Evolutionary conservation across 2,888 invertebrate species (phyloP), one percentile per base, ranked within the genome.

Genomic region (Taenaris catops): DNA sequence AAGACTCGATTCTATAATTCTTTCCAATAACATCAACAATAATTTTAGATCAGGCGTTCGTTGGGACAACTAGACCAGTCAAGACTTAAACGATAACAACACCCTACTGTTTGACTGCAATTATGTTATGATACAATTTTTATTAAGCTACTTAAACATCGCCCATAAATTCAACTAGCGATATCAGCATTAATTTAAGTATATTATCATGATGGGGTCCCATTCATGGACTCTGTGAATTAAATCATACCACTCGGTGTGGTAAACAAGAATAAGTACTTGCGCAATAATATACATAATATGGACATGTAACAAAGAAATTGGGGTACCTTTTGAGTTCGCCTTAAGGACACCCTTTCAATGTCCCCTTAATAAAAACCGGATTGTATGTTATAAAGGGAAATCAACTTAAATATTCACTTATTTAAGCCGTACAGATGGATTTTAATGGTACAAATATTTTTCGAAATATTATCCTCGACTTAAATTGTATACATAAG

Each of bases 221-320:
- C 25, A 19, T 38, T 36, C 23, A 34, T 23, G 31, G 14, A 17
- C 12, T 12, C 24, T 24, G 25, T 41, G 39, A 41, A 47, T 42
- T 29, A 34, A 38, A 38, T 44, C 37, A 39, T 39, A 34, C 26
- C 27, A 25, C 31, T 58, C 63, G 63, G 63, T 68, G 71, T 53
- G 78, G 78, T 78, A 68, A 70, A 68, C 65, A 69, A 45, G 61
- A 63, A 78, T 72, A 70, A 76, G 56, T 56, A 51, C 46, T 50
- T 52, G 40, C 49, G 44, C 51, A 58, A 58, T 57, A 64, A 73
- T 79, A 72, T 67, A 70, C 71, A 70, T 73, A 72, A 69, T 63
- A 67, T 68, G 63, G 62, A 59, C 52, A 60, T 36, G 51, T 53
- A 52, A 60, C 56, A 63, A 65, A 68, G 63, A 64, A 60, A 58